These are phyloP conservation scores for Eulithis prunata DNA, from an alignment of 2,888 invertebrate species.

Conservation along the genomic window DNA sequence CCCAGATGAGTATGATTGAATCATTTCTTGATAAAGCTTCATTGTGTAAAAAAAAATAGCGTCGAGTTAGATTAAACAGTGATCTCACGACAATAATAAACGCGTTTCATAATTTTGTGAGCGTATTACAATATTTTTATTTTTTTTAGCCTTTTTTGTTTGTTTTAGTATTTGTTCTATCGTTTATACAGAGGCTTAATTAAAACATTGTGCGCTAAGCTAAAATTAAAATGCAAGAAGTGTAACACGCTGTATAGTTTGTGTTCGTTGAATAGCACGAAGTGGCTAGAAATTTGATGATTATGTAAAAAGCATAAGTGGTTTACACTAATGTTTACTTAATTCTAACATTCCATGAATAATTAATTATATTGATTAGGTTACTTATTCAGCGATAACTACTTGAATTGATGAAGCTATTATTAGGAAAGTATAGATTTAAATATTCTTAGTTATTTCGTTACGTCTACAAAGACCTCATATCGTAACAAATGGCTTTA, in stretches of 20 bases:
- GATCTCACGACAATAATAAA: too few species aligned
- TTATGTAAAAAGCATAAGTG: constrained; percentile 32
- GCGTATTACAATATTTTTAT: too few species aligned
- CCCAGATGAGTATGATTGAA: too few species aligned
- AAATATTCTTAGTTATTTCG: too few species aligned
- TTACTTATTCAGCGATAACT: not conserved
- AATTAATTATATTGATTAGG: not conserved
- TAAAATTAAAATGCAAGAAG: constrained; percentile 32
- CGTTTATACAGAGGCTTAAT: not conserved
- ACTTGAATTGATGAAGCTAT: too few species aligned
- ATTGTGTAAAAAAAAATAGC: not conserved
- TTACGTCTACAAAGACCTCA: too few species aligned
- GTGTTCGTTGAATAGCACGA: constrained; percentile 27
- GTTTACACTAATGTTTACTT: constrained; percentile 1
- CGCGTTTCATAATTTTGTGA: too few species aligned
- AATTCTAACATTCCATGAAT: not conserved
- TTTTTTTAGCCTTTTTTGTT: too few species aligned
- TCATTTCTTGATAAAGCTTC: constrained; percentile 5
- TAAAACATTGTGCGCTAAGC: not conserved
- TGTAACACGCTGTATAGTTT: constrained; percentile 8
- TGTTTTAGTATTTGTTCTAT: too few species aligned
- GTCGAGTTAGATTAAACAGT: too few species aligned
- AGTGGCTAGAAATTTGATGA: constrained; percentile 33
- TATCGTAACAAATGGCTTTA: too few species aligned
- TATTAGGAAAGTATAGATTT: too few species aligned